A percentile compares a stretch with the other conserved stretches of the same genome.
These are phyloP conservation scores for Amphibalanus amphitrite DNA, from an alignment of 1,140 invertebrate species.

Conservation along the genomic window DNA sequence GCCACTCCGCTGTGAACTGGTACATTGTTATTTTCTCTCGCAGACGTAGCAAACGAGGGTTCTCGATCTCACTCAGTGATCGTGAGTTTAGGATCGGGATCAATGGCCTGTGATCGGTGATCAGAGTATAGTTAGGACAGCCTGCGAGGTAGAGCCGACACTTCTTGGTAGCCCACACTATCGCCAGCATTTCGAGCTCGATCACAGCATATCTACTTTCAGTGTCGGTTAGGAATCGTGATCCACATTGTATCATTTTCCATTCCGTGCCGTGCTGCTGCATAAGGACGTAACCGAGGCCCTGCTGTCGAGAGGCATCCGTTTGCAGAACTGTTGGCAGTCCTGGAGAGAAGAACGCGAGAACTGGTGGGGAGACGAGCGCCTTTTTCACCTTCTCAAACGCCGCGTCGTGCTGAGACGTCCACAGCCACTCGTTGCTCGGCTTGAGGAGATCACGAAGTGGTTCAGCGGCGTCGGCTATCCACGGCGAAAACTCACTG, in stretches of 20 bases:
- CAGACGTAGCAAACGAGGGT: neutral
- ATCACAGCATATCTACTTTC: conserved; percentile 10
- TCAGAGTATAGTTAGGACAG: conserved; percentile 4
- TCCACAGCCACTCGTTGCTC: conserved; percentile 9
- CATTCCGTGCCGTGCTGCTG: conserved; percentile 4
- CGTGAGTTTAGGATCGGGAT: conserved; percentile 10
- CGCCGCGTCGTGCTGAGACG: conserved; percentile 5
- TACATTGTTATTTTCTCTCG: conserved; percentile 7
- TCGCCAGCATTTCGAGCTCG: too few relatives aligned
- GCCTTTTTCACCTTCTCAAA: conserved; percentile 7
- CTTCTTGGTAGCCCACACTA: too few relatives aligned
- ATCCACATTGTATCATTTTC: conserved; percentile 10
- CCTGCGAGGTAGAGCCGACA: conserved; percentile 12
- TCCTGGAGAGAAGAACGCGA: conserved; percentile 6
- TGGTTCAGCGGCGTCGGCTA: neutral
- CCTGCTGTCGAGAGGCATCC: too few relatives aligned
- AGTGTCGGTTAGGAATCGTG: conserved; percentile 8
- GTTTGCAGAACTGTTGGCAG: conserved; percentile 5
- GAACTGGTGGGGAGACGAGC: conserved; percentile 1
- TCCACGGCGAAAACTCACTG: too few relatives aligned
- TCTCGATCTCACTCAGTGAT: conserved; percentile 9
- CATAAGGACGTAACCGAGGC: conserved; percentile 6
- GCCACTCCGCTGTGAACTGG: conserved; percentile 6
- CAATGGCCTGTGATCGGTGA: conserved; percentile 13
- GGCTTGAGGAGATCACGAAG: conserved; percentile 9